Evolutionary conservation across 2,797 vertebrate species (phyloP), one percentile per base, ranked within the genome.

Genomic region (Gambusia yucatana): DNA sequence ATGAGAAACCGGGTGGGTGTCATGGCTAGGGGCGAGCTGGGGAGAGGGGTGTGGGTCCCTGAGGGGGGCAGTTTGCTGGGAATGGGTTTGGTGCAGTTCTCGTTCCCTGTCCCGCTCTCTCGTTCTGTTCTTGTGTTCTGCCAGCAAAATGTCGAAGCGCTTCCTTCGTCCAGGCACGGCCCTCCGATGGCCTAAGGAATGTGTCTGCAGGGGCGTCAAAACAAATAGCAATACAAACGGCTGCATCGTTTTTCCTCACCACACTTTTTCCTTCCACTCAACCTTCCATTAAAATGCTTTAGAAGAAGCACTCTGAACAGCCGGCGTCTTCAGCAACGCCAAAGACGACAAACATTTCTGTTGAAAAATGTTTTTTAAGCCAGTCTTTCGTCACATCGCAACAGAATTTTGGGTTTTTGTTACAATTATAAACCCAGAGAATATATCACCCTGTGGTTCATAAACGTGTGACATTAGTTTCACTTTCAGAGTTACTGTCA

Each of bases 161-260:
- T 99, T 99, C 95, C 97, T 97, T 93, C 98, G 97, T 93, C 98
- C 98, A 91, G 96, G 96, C 94, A 99, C 98, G 76, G 98, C 98
- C 96, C 98, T 97, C 95, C 98, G 97, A 95, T 99, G 98, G 96
- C 97, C 98, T 97, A 99, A 97, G 97, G 98, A 99, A 99, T 99
- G 98, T 97, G 98, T 98, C 98, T 99, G 94, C 59, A 50, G 92
- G 84, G 61, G 80, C 14, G n/a, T 8, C 1, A 11, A 11, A 47
- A 72, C 46, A 72, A 59, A 36, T 3, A 4, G 17, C 30, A 22
- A 63, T 61, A 25, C 17, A 9, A n/a, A 76, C 6, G 7, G 16
- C 46, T 17, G 46, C 46, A 47, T 6, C 46, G 3, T 25, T 25
- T 52, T 52, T n/a, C 8, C 57, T 17, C 30, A 4, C 30, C 13